Base-by-base conservation (phyloP, 2,888 invertebrate species). In the Seira ritae region DNA sequence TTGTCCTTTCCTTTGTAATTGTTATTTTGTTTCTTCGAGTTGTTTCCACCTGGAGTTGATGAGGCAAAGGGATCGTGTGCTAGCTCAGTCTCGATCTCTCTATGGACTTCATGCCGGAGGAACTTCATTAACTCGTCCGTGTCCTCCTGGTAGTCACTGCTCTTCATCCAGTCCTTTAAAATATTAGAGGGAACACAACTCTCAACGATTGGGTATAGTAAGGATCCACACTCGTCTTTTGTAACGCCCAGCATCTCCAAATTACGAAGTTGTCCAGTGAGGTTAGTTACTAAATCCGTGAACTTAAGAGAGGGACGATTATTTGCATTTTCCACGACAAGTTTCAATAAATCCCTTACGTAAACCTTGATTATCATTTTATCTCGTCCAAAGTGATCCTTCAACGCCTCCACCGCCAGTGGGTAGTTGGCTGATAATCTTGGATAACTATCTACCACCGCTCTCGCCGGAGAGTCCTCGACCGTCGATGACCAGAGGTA, bases 111-210 rank as follows among this genome's bases (percentile, higher is more conserved):
- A 1, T 0, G 3, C n/a, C 46, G 24, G 10, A 76, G 62, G 22
- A 76, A 76, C 1, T 68, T n/a, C 2, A 76, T 20, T 1, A 76
- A 60, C n/a, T 67, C 22, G 1, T 68, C 68, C 3, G 69, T 17
- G 1, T 76, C 69, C n/a, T 76, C 76, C 37, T 69, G 24, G 50
- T 22, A 69, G 15, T 1, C 22, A 0, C 3, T 19, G 10, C n/a
- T 24, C 1, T 50, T 15, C 22, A 24, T 46, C 69, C 69, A 76
- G 4, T 92, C 90, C 1, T 19, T 17, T 17, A 82, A 60, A 8
- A 66, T 68, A 0, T 82, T 46, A 19, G 10, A 6, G 0, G 71
- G 82, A 2, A 77, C 2, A 19, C 77, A 82, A 1, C 65, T 71
- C 19, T 77, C 81, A 12, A 77, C 82, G 1, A 76, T 22, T 3